Conservation (phyloP, 2,113 vertebrate species). For the Dascyllus trimaculatus region DNA sequence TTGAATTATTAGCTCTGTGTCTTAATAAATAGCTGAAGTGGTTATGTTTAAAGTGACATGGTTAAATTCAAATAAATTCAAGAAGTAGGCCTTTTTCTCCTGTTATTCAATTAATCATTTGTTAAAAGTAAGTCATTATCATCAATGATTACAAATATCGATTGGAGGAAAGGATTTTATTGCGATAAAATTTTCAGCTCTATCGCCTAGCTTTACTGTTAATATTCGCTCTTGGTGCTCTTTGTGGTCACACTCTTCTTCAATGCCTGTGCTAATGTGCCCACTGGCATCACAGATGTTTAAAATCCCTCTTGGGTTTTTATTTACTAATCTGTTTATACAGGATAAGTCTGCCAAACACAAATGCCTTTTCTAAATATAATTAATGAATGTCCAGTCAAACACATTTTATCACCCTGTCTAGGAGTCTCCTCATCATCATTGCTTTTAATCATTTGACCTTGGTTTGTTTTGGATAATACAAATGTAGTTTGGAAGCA, state of each 20-base stretch:
- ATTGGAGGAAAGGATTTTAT: no score
- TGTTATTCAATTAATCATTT: no score
- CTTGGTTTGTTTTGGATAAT: background rate
- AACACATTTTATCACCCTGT: background rate
- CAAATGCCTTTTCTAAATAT: background rate
- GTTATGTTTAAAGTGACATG: no score
- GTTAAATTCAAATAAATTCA: no score
- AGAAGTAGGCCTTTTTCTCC: no score
- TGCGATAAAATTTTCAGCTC: no score
- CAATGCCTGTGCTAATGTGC: background rate
- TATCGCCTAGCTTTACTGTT: background rate
- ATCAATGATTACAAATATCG: no score
- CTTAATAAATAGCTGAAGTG: no score
- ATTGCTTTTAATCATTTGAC: background rate
- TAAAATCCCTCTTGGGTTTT: slow-evolving; percentile 10
- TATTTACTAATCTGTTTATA: slow-evolving; percentile 24
- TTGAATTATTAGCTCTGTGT: no score
- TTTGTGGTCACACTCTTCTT: background rate
- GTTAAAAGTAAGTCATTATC: no score
- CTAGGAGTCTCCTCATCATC: background rate
- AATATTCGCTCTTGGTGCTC: slow-evolving; percentile 2
- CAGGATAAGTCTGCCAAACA: slow-evolving; percentile 14
- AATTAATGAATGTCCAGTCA: background rate
- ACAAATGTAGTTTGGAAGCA: slow-evolving; percentile 1
- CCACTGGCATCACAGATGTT: slow-evolving; percentile 18